Percentiles rank a stretch among this genome's conserved stretches.
These are phyloP conservation scores for Dolichotis patagonum DNA, from an alignment of 2,113 vertebrate genomes.

Conservation along the genomic window DNA sequence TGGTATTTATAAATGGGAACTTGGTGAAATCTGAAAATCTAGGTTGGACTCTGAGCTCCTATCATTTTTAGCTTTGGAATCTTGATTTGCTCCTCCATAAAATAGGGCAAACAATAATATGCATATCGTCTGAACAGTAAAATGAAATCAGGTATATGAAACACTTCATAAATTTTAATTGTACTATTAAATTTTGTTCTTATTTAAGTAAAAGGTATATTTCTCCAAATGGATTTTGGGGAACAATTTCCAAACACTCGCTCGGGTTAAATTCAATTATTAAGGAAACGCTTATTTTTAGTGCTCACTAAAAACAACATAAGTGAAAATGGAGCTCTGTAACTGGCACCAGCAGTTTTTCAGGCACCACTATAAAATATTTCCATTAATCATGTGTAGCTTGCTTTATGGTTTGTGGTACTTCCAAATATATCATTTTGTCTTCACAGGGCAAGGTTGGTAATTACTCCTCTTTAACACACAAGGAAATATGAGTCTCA, in stretches of 20 bases:
- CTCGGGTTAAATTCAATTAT: conserved; percentile 33
- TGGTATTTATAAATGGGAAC: conserved; percentile 11
- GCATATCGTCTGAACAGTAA: neutral
- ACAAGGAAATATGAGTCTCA: neutral
- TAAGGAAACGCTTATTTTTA: conserved; percentile 10
- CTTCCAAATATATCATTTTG: conserved; percentile 8
- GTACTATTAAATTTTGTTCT: neutral
- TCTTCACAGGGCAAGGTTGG: neutral
- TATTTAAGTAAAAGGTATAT: neutral
- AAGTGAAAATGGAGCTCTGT: neutral
- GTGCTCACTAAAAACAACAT: neutral
- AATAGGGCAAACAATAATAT: neutral
- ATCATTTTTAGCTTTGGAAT: neutral
- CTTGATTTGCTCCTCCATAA: neutral
- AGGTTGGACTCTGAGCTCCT: conserved; percentile 1
- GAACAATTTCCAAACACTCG: conserved; percentile 2
- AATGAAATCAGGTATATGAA: neutral
- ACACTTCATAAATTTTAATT: conserved; percentile 50
- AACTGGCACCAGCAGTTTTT: neutral
- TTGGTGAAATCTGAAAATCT: neutral
- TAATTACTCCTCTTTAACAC: neutral
- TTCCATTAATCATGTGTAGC: neutral
- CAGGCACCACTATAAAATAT: neutral
- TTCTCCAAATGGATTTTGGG: conserved; percentile 43
- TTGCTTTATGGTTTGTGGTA: neutral